These are phyloP conservation scores for Leptinotarsa tumamoca DNA, from an alignment of 2,888 invertebrate genomes.

Conservation along the genomic window DNA sequence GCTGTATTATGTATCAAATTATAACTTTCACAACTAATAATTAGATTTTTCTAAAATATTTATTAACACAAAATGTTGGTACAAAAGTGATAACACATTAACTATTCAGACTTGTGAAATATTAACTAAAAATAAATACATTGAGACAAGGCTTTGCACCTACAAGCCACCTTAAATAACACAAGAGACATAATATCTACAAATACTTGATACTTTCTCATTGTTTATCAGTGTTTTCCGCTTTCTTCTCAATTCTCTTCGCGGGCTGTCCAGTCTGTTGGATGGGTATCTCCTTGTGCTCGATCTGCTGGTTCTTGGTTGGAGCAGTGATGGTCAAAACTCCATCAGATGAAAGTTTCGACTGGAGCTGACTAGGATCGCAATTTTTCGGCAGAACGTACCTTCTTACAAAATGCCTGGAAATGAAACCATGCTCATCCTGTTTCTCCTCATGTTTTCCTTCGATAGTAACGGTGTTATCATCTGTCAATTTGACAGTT, in stretches of 20 bases:
- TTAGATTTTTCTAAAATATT: too few relatives aligned
- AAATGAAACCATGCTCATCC: conserved; percentile 40
- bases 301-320: conserved; percentile 16
- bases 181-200: not conserved
- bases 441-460: conserved; percentile 42
- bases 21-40: too few relatives aligned
- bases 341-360: conserved; percentile 41
- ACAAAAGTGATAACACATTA: too few relatives aligned
- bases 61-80: too few relatives aligned
- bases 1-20: too few relatives aligned
- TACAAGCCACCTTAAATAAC: not conserved
- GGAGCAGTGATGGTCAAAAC: conserved; percentile 40
- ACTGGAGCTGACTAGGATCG: conserved; percentile 31
- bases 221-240: not conserved
- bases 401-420: conserved; percentile 40
- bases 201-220: not conserved
- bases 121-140: too few relatives aligned
- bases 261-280: conserved; percentile 36
- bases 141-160: not conserved
- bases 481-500: conserved; percentile 36
- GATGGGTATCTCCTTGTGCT: conserved; percentile 32
- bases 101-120: too few relatives aligned
- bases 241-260: conserved; percentile 14
- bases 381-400: conserved; percentile 38
- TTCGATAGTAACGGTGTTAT: conserved; percentile 37